Evolutionary conservation across 92 coral and sea anemone species (phyloP), one percentile per base, ranked within the genome.

Genomic region (Metridium senile): DNA sequence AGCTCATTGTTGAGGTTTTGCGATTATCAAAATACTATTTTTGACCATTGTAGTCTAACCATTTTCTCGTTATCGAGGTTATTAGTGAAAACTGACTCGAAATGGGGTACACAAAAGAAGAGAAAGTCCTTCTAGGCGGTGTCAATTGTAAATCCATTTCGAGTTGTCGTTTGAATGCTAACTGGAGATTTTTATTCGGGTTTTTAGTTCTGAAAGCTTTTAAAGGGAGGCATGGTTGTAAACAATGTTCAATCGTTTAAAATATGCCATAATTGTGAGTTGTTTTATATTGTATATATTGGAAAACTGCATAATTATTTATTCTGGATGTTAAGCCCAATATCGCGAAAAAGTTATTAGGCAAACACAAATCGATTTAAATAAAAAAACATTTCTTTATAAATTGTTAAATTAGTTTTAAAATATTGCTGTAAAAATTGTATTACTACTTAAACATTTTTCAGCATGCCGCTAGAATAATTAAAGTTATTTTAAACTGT

Each of bases 1-100:
- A 72, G 26, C 23, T 53, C 51, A 54, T 72, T 72, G 76, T 72
- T 56, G 76, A 72, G 64, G 76, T 72, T 72, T 72, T 28, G 76
- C 18, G 33, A n/a, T 72, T 72, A 56, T 61, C 7, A 35, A 29
- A 47, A 11, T 54, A 46, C 34, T 19, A 26, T 31, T 72, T 72
- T 9, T 16, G 31, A 53, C 76, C 33, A 72, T 72, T 72, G 76
- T 72, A 52, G 62, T 56, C 76, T 54, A 72, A 53, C 64, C 23
- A 7, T 11, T 6, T 2, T 7, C 66, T 22, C 19, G 66, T 61
- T 61, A 26, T 21, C 3, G 29, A 18, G 33, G 66, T 26, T 26
- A 61, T 61, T 61, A 61, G 66, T 6, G 66, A 26, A 26, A 61
- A 22, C 2, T 22, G 8, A 26, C 66, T 27, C 33, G 3, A 61